Evolutionary conservation across 2,797 vertebrate genomes (phyloP), one percentile per base, ranked within the genome.

Genomic region (Acipenser ruthenus): DNA sequence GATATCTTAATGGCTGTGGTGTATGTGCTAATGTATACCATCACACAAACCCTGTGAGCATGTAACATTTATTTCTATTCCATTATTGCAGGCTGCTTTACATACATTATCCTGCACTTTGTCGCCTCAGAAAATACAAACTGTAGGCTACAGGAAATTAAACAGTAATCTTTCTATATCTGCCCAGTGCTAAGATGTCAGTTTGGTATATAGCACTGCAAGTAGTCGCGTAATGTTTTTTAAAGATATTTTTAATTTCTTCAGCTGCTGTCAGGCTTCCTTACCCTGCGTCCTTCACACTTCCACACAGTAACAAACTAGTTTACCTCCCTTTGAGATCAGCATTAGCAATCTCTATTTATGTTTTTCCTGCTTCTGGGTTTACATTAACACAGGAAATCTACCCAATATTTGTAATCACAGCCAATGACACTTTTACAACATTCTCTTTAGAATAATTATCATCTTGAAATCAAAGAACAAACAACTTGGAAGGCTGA

Each of bases 161-260:
- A 58, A 58, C 15, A 13, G 8, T 58, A 58, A 58, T 58, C 55
- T 58, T 10, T 58, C 8, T 13, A 58, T n/a, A 58, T 11, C 37
- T 37, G 37, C 37, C 4, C 37, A 37, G 37, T 37, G 37, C 5
- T 15, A 7, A 11, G 55, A 58, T 58, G 11, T 58, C 55, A 11
- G 15, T 58, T 7, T 58, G 55, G 55, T 13, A 58, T 11, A 58
- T 37, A 37, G 12, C 10, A 58, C 15, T 58, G 10, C 12, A 58
- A 58, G 55, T 13, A 58, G 15, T 58, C 6, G 55, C 8, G 55
- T 3, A 58, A 58, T 58, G 55, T n/a, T 13, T 58, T 37, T 11
- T 58, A 58, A 58, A 58, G 10, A 58, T 58, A 58, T 58, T 58
- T 58, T 58, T 58, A 58, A 58, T 58, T 58, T 58, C 12, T 58